Base-by-base conservation (phyloP, 2,888 invertebrate genomes). In the Lasioglossum vierecki region DNA sequence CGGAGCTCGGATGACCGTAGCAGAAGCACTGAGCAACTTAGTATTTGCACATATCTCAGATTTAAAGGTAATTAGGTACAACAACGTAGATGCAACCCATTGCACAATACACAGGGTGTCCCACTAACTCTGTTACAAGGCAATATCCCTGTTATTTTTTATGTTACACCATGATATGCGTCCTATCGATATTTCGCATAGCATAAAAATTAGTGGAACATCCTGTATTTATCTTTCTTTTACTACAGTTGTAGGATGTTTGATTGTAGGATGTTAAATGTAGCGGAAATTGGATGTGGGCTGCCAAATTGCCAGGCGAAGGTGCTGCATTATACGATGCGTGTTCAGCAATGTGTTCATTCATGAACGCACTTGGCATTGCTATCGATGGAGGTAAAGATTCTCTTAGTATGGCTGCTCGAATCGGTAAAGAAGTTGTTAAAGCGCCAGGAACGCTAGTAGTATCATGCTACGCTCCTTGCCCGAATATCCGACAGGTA, bases 201-300 rank as follows among this genome's bases (percentile, higher is more conserved):
- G 8, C 22, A 53, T 8, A 53, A 53, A n/a, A 22, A 9, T 53
- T 53, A 53, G n/a, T n/a, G n/a, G 53, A 22, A n/a, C 53, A 53
- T 2, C 22, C 53, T n/a, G 22, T 22, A 53, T 60, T 60, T 30
- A 15, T 63, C 5, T 30, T 60, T 1, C 9, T 22, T 66, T 18
- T 35, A 39, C 39, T 35, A 13, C 2, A 35, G 3, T 35, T 35
- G 35, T 35, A 35, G 35, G 35, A 35, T 35, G 35, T 35, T 35
- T 35, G 35, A 4, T 46, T 88, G 39, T 26, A 97, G 95, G 99
- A 99, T 95, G 97, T 99, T 1, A 99, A 99, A 95, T 99, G 99
- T 95, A 99, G 99, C 66, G 99, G 98, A n/a, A 99, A 99, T 95
- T 99, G 99, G 99, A 99, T 99, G 99, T 99, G 99, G 99, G 97